A percentile compares a stretch with the other conserved stretches of the same genome.
Evolutionary conservation across 1,140 invertebrate genomes (phyloP).

Genomic region (Daktulosphaira vitifoliae): DNA sequence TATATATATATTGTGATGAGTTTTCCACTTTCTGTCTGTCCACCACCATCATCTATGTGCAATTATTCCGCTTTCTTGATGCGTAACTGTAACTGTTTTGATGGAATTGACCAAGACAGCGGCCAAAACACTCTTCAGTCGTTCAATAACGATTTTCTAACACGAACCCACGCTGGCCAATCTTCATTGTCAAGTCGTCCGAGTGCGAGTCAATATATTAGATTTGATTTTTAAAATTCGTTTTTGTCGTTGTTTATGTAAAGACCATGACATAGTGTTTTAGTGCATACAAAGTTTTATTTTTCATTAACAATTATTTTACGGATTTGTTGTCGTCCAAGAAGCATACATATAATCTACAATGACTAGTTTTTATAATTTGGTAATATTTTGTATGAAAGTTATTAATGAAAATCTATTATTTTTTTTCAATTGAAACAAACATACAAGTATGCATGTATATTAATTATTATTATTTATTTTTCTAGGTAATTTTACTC

Average conservation of each 20-base stretch:
- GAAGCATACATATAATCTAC: no score
- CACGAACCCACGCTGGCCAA: constrained; percentile 15
- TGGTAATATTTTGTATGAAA: not conserved
- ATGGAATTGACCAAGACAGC: constrained; percentile 18
- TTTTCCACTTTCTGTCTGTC: constrained; percentile 27
- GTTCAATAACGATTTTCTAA: constrained; percentile 18
- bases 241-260: no score
- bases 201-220: no score
- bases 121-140: constrained; percentile 21
- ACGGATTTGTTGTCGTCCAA: no score
- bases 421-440: no score
- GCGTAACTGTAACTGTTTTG: constrained; percentile 8
- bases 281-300: no score
- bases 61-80: constrained; percentile 33
- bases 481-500: constrained; percentile 2
- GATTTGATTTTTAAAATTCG: no score
- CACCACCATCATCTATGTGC: constrained; percentile 7
- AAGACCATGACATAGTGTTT: constrained; percentile 4
- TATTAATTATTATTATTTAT: no score
- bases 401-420: not conserved
- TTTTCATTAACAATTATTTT: no score
- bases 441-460: no score
- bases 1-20: constrained; percentile 16
- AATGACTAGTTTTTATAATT: not conserved
- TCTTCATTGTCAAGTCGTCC: not conserved